A percentile compares a stretch with the other conserved stretches of the same genome.
Evolutionary conservation across 53 echinoderm and acorn worm genomes (phyloP).

Genomic region (Pentamera pediparva): DNA sequence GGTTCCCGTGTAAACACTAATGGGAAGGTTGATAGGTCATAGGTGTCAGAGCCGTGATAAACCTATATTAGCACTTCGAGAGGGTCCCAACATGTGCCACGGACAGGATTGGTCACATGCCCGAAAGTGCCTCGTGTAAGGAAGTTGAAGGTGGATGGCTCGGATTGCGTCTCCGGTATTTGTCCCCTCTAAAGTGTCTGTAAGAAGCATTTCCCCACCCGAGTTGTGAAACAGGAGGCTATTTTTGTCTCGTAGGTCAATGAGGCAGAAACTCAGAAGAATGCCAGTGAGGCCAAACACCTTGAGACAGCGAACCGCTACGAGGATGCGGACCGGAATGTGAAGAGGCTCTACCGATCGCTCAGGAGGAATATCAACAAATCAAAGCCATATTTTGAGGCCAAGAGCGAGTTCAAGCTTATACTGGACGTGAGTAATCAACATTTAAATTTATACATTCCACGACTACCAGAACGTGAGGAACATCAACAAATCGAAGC

Average conservation of each 20-base stretch:
- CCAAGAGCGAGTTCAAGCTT: constrained; percentile 67
- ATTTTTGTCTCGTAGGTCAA: constrained; percentile 47
- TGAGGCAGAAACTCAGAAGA: constrained; percentile 78
- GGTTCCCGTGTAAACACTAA: too few species aligned
- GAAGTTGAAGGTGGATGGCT: too few species aligned
- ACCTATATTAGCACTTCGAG: too few species aligned
- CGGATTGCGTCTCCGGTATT: too few species aligned
- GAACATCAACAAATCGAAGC: constrained; percentile 90
- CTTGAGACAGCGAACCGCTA: constrained; percentile 64
- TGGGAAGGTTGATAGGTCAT: too few species aligned
- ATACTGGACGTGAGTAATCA: constrained; percentile 70
- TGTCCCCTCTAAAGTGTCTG: not conserved
- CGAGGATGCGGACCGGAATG: constrained; percentile 58
- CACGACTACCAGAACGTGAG: constrained; percentile 16
- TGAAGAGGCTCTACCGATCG: constrained; percentile 63
- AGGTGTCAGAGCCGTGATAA: too few species aligned
- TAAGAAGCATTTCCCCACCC: not conserved
- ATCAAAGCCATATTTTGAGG: constrained; percentile 89
- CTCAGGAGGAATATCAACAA: constrained; percentile 76
- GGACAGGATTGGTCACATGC: too few species aligned
- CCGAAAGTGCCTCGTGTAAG: too few species aligned
- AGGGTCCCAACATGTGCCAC: too few species aligned
- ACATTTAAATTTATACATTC: not conserved
- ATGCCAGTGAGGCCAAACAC: constrained; percentile 60
- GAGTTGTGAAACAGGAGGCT: not conserved